Conservation (phyloP, 2,113 vertebrate species). For the Antennarius striatus region DNA sequence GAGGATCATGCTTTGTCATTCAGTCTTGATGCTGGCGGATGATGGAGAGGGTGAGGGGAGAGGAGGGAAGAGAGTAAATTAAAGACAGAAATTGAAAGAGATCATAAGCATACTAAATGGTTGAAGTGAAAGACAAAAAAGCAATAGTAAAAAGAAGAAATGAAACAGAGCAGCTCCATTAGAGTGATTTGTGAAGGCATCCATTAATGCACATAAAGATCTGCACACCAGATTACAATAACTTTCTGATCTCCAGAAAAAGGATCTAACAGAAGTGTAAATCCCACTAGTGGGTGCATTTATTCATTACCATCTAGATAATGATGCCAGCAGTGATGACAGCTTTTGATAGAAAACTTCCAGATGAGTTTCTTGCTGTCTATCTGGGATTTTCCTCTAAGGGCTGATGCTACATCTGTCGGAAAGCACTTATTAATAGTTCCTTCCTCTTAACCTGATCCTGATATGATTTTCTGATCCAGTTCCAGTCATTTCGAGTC, state of each 20-base stretch:
- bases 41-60: constrained; percentile 9
- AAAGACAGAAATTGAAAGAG: too few relatives aligned
- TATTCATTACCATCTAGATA: constrained; percentile 42
- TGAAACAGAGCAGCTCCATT: constrained; percentile 14
- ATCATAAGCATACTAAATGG: too few relatives aligned
- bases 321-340: constrained; percentile 26
- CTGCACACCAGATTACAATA: constrained; percentile 27
- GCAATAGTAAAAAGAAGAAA: too few relatives aligned
- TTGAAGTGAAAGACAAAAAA: too few relatives aligned
- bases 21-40: not conserved
- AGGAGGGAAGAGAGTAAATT: not conserved
- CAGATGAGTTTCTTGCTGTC: constrained; percentile 27
- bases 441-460: too few relatives aligned
- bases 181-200: constrained; percentile 1
- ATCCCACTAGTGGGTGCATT: constrained; percentile 36
- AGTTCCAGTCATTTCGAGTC: too few relatives aligned
- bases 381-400: not conserved
- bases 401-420: constrained; percentile 11
- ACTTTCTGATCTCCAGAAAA: constrained; percentile 6
- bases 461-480: too few relatives aligned
- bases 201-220: constrained; percentile 1
- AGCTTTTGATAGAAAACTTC: constrained; percentile 31
- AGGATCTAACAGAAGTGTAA: constrained; percentile 24
- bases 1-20: constrained; percentile 13
- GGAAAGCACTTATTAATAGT: too few relatives aligned